Conservation (phyloP, 2,888 invertebrate species). For the Cistogaster globosa region DNA sequence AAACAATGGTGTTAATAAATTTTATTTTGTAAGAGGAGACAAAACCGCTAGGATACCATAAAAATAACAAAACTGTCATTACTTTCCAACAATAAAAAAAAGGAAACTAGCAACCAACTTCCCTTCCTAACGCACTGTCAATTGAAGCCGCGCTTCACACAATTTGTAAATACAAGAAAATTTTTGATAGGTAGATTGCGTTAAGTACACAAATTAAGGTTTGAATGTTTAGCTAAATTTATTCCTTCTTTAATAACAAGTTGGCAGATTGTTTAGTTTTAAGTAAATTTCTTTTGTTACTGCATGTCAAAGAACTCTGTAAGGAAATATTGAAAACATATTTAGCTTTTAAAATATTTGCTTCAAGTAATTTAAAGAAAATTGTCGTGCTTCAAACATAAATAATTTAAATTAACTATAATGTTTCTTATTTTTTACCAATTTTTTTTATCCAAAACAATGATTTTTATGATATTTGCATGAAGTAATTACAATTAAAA, state of each 20-base stretch:
- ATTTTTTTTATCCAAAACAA: constrained; percentile 14
- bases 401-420: constrained; percentile 6
- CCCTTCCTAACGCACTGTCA: no score
- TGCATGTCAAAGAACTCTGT: not conserved
- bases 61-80: no score
- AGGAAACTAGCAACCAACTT: no score
- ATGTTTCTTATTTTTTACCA: not conserved
- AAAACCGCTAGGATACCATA: no score
- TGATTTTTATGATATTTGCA: constrained; percentile 65
- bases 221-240: not conserved
- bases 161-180: no score
- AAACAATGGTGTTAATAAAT: no score
- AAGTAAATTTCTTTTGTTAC: not conserved
- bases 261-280: not conserved
- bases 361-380: not conserved
- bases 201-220: no score
- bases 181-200: no score
- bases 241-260: not conserved
- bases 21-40: no score
- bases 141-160: no score
- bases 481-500: constrained; percentile 56
- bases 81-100: no score
- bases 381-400: constrained; percentile 31
- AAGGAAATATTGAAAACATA: not conserved
- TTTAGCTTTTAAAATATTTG: not conserved